Evolutionary conservation across 2,888 invertebrate genomes (phyloP), one percentile per base, ranked within the genome.

Genomic region (Eupithecia inturbata): DNA sequence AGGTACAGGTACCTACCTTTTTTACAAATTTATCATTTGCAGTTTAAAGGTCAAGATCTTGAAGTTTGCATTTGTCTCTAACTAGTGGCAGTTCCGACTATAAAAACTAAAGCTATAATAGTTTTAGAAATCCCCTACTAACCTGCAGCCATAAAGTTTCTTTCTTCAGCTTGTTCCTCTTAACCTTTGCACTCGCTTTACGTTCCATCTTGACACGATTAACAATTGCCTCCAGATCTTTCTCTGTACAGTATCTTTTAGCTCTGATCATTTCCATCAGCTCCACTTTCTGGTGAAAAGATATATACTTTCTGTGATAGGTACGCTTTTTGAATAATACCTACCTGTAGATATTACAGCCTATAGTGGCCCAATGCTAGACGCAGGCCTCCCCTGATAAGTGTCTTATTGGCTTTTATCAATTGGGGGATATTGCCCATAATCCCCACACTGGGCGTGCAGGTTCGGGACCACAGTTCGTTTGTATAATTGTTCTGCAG

Each of bases 181-280:
- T 86, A 6, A 49, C 76, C 41, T 82, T 77, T 0, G 87, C 73
- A 6, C 67, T 5, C 70, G 28, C 10, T 83, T 84, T 81, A 0
- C 93, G 83, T 72, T 92, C 91, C 26, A 75, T 45, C 71, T 85
- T 88, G 0, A 91, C 86, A n/a, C 81, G 78, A 1, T 80, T 71
- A 3, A 92, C 83, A 0, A 93, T 85, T 0, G 57, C 72, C 0
- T 85, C 78, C 0, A 92, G 83, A 7, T 90, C 88, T 0, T 70
- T 73, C 4, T 84, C 76, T 0, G 82, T 77, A 26, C 84, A 79
- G 16, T 79, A 86, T 74, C 87, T 90, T 67, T 90, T 89, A 0
- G 92, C 87, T 71, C 84, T 75, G n/a, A 94, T 91, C 67, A 94
- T 78, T 68, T 91, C 82, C 39, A 92, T 84, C 0, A 93, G 80